These are phyloP conservation scores for Hippocampus abdominalis DNA, from an alignment of 2,113 vertebrate genomes.

Conservation along the genomic window DNA sequence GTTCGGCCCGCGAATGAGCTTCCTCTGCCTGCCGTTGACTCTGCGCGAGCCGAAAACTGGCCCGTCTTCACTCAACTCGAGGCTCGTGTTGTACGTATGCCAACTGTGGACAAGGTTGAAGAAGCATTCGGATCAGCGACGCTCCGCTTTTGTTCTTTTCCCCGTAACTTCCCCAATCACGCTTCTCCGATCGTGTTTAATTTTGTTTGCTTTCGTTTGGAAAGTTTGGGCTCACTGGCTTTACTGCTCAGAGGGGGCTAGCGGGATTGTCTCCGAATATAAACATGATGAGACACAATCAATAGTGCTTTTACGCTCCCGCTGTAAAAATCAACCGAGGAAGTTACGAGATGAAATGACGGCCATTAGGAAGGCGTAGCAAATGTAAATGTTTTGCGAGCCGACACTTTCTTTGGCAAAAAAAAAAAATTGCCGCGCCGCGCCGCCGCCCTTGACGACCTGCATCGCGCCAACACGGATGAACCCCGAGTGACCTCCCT, in stretches of 20 bases:
- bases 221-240: constrained; percentile 31
- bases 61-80: constrained; percentile 41
- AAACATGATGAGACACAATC: constrained; percentile 58
- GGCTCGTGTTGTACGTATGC: constrained; percentile 45
- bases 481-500: constrained; percentile 51
- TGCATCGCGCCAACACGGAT: constrained; percentile 50
- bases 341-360: constrained; percentile 50
- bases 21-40: neutral
- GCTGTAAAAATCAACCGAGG: constrained; percentile 47
- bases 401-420: neutral
- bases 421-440: constrained; percentile 1
- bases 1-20: constrained; percentile 65
- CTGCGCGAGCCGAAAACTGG: constrained; percentile 53
- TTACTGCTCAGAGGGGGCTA: constrained; percentile 24
- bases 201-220: constrained; percentile 36
- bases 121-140: constrained; percentile 17
- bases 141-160: constrained; percentile 22
- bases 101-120: constrained; percentile 35
- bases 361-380: constrained; percentile 31
- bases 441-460: constrained; percentile 29
- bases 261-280: constrained; percentile 52
- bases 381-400: constrained; percentile 26
- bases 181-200: constrained; percentile 16
- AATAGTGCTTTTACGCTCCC: constrained; percentile 35
- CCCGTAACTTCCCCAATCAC: constrained; percentile 35